These are phyloP conservation scores for Willowsia nigromaculata DNA, from an alignment of 2,888 invertebrate species.

Conservation along the genomic window DNA sequence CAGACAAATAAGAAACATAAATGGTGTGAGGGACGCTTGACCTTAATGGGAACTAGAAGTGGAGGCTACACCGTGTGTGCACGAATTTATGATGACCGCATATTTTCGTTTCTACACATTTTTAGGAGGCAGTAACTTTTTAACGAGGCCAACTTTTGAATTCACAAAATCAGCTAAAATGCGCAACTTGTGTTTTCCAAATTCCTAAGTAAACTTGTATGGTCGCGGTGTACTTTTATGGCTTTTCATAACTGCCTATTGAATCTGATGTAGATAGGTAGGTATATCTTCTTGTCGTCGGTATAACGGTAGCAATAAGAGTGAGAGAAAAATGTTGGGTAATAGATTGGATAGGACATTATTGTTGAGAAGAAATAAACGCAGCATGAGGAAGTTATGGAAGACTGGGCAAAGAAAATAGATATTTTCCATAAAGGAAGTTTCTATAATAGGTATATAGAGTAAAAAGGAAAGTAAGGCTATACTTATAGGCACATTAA, in stretches of 20 bases:
- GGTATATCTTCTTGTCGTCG: not conserved
- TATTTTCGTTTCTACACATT: conserved; percentile 29
- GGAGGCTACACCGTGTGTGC: not conserved
- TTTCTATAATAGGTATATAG: not conserved
- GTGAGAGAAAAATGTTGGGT: not conserved
- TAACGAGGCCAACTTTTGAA: conserved; percentile 35
- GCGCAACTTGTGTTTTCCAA: not conserved
- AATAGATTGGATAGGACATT: not conserved
- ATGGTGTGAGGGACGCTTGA: no score
- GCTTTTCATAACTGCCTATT: no score
- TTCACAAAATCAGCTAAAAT: conserved; percentile 15
- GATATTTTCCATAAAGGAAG: not conserved
- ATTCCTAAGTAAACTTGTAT: not conserved
- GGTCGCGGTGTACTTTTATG: not conserved
- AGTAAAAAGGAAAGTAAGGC: not conserved
- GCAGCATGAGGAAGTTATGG: conserved; percentile 20
- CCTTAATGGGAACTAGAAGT: no score
- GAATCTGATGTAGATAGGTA: no score
- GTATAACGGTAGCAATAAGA: not conserved
- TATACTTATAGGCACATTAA: not conserved
- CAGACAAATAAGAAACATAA: no score
- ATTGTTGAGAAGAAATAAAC: not conserved
- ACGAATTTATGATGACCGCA: not conserved
- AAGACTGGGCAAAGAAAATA: not conserved
- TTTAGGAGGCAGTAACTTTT: conserved; percentile 37